phyloP scores from a whole-genome alignment of 2,797 vertebrate species.

The Sparidentex hasta region DNA sequence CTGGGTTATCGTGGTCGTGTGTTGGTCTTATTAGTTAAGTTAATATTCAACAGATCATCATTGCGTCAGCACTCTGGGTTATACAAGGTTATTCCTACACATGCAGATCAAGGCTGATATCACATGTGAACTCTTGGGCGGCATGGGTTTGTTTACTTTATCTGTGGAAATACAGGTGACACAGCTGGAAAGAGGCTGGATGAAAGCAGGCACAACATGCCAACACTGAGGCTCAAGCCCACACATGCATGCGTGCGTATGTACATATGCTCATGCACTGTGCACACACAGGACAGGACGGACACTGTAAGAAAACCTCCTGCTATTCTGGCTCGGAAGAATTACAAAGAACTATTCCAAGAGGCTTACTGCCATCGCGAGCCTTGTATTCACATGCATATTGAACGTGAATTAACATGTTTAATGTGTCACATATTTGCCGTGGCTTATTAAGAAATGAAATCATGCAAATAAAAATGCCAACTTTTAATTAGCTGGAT shows the following conservation, averaged over 20 bases:
- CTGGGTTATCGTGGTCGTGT: slow-evolving; percentile 31
- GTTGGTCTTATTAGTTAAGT: slow-evolving; percentile 38
- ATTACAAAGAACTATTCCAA: slow-evolving; percentile 3
- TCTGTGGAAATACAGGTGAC: slow-evolving; percentile 54
- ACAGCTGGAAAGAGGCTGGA: slow-evolving; percentile 33
- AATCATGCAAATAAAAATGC: slow-evolving; percentile 9
- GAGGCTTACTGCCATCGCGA: not conserved
- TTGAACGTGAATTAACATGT: slow-evolving; percentile 9
- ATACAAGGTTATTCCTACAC: slow-evolving; percentile 28
- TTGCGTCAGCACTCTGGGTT: slow-evolving; percentile 34
- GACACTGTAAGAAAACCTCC: not conserved
- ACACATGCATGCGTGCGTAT: slow-evolving; percentile 9
- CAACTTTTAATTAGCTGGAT: slow-evolving; percentile 38
- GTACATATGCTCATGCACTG: not conserved
- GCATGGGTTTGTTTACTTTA: slow-evolving; percentile 53
- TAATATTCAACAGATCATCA: slow-evolving; percentile 18
- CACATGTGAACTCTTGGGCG: slow-evolving; percentile 33
- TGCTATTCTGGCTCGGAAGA: not conserved
- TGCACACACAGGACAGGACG: not conserved
- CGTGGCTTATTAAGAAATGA: slow-evolving; percentile 15
- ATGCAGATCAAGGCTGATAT: slow-evolving; percentile 49
- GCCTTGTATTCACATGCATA: slow-evolving; percentile 4
- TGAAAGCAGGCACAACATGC: slow-evolving; percentile 38
- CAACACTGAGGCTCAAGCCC: not conserved
- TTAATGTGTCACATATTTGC: slow-evolving; percentile 17